A percentile compares a stretch with the other conserved stretches of the same genome.
Evolutionary conservation across 2,797 vertebrate species (phyloP).

Genomic region (Mico argentatus): DNA sequence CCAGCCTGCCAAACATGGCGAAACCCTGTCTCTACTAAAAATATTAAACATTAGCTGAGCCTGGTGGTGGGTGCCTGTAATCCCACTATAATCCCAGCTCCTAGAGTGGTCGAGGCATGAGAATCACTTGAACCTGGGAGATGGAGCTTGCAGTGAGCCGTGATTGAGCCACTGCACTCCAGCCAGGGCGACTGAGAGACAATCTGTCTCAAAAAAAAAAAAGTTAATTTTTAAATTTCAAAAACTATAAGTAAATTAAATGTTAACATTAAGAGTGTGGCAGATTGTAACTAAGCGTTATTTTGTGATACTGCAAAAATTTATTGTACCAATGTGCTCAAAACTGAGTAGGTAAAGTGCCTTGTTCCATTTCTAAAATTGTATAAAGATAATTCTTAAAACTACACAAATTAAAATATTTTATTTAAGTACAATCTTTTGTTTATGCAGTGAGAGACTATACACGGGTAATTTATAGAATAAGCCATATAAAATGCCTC

Average conservation of each 20-base stretch:
- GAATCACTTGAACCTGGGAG: background rate
- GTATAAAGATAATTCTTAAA: slow-evolving; percentile 57
- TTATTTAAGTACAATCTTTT: background rate
- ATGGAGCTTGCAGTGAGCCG: background rate
- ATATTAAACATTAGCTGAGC: background rate
- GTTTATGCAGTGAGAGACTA: background rate
- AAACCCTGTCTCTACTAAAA: background rate
- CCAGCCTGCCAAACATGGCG: background rate
- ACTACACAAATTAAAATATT: slow-evolving; percentile 49
- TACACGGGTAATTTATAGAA: background rate
- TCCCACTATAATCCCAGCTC: background rate
- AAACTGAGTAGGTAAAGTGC: slow-evolving; percentile 61
- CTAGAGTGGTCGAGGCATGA: background rate
- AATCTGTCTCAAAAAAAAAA: background rate
- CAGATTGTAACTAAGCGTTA: slow-evolving; percentile 13
- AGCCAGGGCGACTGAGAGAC: background rate
- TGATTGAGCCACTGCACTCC: background rate
- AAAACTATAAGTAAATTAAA: slow-evolving; percentile 10
- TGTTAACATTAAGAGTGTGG: slow-evolving; percentile 38
- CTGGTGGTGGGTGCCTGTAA: background rate
- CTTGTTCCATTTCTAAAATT: slow-evolving; percentile 43
- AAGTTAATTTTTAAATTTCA: slow-evolving; percentile 46
- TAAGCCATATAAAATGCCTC: background rate
- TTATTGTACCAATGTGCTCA: slow-evolving; percentile 48
- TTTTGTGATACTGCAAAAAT: slow-evolving; percentile 55